These are phyloP conservation scores for Hartigia nigra DNA, from an alignment of 2,888 invertebrate genomes.

Conservation along the genomic window DNA sequence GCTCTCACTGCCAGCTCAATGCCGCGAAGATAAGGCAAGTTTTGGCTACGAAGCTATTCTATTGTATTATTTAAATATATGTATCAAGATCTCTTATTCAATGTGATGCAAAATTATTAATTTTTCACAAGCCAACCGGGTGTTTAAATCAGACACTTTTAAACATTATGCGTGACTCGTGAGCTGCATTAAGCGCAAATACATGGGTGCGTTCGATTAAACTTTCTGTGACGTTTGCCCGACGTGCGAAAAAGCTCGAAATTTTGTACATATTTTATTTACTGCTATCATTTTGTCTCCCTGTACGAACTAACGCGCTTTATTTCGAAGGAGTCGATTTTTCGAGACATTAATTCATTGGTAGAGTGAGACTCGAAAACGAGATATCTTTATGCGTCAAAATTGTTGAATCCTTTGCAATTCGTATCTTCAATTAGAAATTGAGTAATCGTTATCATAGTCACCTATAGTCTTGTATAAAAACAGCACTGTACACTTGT, in stretches of 20 bases:
- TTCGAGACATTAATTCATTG: background rate
- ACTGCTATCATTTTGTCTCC: background rate
- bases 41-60: constrained; percentile 30
- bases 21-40: constrained; percentile 49
- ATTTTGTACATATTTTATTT: background rate
- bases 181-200: constrained; percentile 22
- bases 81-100: constrained; percentile 13
- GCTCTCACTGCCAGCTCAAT: constrained; percentile 7
- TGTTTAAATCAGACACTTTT: constrained; percentile 44
- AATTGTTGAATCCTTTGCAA: background rate
- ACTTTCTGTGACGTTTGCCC: background rate
- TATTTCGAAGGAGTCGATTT: background rate
- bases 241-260: background rate
- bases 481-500: background rate
- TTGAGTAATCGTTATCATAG: background rate
- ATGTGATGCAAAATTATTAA: constrained; percentile 38
- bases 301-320: background rate
- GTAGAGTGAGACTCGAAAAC: background rate
- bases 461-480: background rate
- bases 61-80: constrained; percentile 13
- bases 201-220: background rate
- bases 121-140: constrained; percentile 53
- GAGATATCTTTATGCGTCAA: background rate
- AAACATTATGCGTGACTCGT: constrained; percentile 48
- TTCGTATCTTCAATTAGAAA: background rate